Base-by-base conservation (phyloP, 1,140 invertebrate species). In the Reticulitermes speratus region DNA sequence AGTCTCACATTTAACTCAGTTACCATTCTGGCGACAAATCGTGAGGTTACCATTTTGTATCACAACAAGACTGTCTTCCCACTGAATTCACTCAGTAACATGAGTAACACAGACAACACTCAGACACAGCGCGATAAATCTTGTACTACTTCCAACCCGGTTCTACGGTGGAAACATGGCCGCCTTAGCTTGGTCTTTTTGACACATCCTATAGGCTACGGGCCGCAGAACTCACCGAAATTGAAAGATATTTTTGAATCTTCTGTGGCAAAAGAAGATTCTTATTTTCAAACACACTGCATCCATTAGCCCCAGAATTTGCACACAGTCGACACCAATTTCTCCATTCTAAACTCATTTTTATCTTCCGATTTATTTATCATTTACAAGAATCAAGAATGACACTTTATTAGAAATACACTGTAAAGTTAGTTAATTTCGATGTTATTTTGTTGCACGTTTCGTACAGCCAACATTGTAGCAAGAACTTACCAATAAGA, bases 251-350 rank as follows among this genome's bases (percentile, higher is more conserved):
- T 86, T 85, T 87, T 16, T 82, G 48, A 86, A 87, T 87, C 45
- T 86, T 85, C 52, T 87, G 84, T 25, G 44, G 82, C 21, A 65
- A 45, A 82, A 85, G 75, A 21, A 75, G 59, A 55, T 85, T 75
- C 81, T 83, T 82, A n/a, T 85, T 85, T 52, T 52, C 38, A 83
- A 86, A 83, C n/a, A 87, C 82, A 44, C 81, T 14, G 45, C 45
- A 48, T 9, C 38, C 44, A 83, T 83, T 83, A 44, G n/a, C 84
- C 11, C 82, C 81, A 19, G 75, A 75, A 83, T 83, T 86, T 59
- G 87, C 87, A 87, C 87, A 87, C 44, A 87, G 55, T n/a, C 87
- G 84, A 32, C 87, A 87, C 87, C 87, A 87, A 21, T 65, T 55
- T 19, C 59, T 85, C 87, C 87, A 87, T 59, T 85, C 84, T 45